Evolutionary conservation across 1,140 invertebrate genomes (phyloP), one percentile per base, ranked within the genome.

Genomic region (Antheraea pernyi): DNA sequence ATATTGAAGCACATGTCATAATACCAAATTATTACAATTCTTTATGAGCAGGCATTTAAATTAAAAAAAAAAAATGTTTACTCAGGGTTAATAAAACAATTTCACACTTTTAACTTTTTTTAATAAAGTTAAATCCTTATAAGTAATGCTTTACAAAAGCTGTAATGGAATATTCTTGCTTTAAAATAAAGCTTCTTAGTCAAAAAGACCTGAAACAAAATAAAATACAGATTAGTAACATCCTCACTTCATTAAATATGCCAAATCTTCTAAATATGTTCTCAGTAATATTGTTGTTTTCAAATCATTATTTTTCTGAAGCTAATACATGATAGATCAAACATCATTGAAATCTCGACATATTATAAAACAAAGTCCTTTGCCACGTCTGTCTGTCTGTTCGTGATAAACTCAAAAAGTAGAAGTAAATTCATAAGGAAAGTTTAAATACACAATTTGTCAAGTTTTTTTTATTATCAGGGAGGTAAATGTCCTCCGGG

Each of bases 131-230:
- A 82, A 75, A 83, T 86, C 63, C 87, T 91, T 92, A 92, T 53
- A 85, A 83, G 79, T 89, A 86, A 84, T 85, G 88, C 88, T 90
- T 86, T 75, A 85, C 84, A 85, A 88, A 89, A 86, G 83, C 85
- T 73, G 81, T 67, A 80, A 77, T 90, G 90, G 90, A 92, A 92
- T 88, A 81, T 76, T 78, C 79, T 77, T 83, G 83, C 87, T 82
- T 87, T 79, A 74, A 71, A 71, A 79, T 81, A 88, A 88, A 91
- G 89, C 89, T 86, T 87, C 92, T 95, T 96, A 96, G 86, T 96
- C 95, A 85, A 96, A 96, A 79, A 96, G 94, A 94, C 95, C 94
- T 95, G 93, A 82, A 94, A 94, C 85, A 91, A 91, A 59, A 91
- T 74, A 81, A 79, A 88, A 81, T 73, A 63, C 58, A 46, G 61